Base-by-base conservation (phyloP, 2,888 invertebrate genomes). In the Ennomos quercinarius region DNA sequence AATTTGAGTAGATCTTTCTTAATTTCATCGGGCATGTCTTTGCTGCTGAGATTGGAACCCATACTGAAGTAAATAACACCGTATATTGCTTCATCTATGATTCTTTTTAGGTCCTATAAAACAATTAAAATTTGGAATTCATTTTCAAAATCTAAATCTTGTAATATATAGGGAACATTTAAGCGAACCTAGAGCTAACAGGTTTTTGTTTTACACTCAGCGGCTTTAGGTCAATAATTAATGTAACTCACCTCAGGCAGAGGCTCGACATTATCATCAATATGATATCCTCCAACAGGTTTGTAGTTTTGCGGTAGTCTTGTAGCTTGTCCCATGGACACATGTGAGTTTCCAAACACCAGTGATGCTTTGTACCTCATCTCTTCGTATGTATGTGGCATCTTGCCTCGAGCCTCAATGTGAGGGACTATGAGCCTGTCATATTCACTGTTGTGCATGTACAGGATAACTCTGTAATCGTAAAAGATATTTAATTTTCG, bases 61-160 rank as follows among this genome's bases (percentile, higher is more conserved):
- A 93, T 79, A 56, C 93, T 93, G 70, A 93, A 93, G 73, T 86
- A 91, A 41, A 93, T 84, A 0, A 90, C 87, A 0, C 93, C 93
- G 47, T 91, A 51, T 52, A 83, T 81, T 0, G 93, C 77, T 2
- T 72, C 72, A 49, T 93, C 87, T 71, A 93, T 73, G 9, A 89
- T 74, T 49, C 81, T 79, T 69, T 91, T 72, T 4, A 93, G 62
- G 46, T 89, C 80, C 50, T 57, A 6, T 17, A 13, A 46, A 57
- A 34, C 34, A 43, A 42, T n/a, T 36, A 9, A 35, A 10, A 11
- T 3, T n/a, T 11, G 8, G 6, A 17, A 8, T 36, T 36, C 8
- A 11, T 34, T 13, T 38, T 17, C 17, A 13, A 41, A 10, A 38
- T 38, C 10, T 38, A 42, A 4, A 17, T 17, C 17, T 17, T 2